Evolutionary conservation across 2,113 vertebrate species (phyloP).

Genomic region (Nannobrachium achirus): DNA sequence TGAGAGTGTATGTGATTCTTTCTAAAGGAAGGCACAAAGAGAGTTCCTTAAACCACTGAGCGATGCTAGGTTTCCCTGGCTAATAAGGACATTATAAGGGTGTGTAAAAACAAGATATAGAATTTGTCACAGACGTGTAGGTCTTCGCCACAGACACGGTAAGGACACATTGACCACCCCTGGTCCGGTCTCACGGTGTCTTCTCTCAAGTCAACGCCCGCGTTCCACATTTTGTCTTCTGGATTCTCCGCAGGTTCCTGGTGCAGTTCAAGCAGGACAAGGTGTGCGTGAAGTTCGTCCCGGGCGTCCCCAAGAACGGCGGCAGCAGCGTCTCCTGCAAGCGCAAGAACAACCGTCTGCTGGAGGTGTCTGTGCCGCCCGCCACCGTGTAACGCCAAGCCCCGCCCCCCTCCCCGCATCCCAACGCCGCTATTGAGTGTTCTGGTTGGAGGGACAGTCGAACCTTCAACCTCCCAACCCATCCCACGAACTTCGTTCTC

Average conservation of each 20-base stretch:
- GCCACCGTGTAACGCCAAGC: slow-evolving; percentile 64
- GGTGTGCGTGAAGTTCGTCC: slow-evolving; percentile 97
- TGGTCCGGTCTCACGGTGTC: too few relatives aligned
- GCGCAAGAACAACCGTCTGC: slow-evolving; percentile 96
- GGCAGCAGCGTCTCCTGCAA: slow-evolving; percentile 89
- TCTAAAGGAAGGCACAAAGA: too few relatives aligned
- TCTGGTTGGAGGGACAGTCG: slow-evolving; percentile 64
- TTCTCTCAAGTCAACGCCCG: neutral
- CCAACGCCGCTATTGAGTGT: slow-evolving; percentile 22
- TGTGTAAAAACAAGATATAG: too few relatives aligned
- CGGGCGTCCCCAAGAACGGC: slow-evolving; percentile 89
- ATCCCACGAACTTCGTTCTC: slow-evolving; percentile 30
- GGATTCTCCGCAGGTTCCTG: slow-evolving; percentile 84
- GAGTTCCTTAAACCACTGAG: too few relatives aligned
- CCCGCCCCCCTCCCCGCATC: neutral
- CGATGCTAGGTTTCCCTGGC: too few relatives aligned
- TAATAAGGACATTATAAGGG: too few relatives aligned
- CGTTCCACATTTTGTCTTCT: neutral
- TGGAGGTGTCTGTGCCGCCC: slow-evolving; percentile 95
- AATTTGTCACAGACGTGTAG: too few relatives aligned
- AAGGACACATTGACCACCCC: too few relatives aligned
- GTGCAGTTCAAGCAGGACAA: slow-evolving; percentile 98
- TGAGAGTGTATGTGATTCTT: too few relatives aligned
- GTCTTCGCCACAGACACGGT: too few relatives aligned
- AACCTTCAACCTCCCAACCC: slow-evolving; percentile 6